These are phyloP conservation scores for Saccostrea echinata DNA, from an alignment of 1,140 invertebrate species.

Conservation along the genomic window DNA sequence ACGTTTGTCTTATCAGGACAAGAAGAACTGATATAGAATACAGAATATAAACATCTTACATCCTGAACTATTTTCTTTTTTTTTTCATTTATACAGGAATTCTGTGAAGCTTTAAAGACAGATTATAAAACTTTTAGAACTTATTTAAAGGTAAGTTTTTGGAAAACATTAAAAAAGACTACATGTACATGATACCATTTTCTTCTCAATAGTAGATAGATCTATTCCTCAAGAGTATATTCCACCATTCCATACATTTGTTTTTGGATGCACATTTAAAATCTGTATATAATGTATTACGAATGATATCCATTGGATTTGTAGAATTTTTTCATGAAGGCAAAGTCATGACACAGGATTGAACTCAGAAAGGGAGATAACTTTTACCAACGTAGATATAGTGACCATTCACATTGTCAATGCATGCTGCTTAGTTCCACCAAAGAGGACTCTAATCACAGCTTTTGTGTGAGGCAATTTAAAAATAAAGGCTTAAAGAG, in stretches of 20 bases:
- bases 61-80: neutral
- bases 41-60: neutral
- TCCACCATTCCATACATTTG: neutral
- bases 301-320: constrained; percentile 42
- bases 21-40: neutral
- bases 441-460: neutral
- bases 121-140: constrained; percentile 81
- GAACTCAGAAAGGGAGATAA: neutral
- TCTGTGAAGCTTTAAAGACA: constrained; percentile 80
- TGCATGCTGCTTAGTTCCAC: neutral
- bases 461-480: neutral
- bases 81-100: constrained; percentile 74
- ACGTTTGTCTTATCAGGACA: too few relatives aligned
- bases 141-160: constrained; percentile 80
- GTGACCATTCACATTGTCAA: neutral
- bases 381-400: neutral
- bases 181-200: neutral
- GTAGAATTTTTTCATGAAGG: constrained; percentile 76
- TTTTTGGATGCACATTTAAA: too few relatives aligned
- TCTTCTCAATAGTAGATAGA: neutral
- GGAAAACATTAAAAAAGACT: neutral
- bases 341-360: constrained; percentile 74
- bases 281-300: too few relatives aligned
- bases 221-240: neutral
- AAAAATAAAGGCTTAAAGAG: neutral